Conservation (phyloP, 2,113 vertebrate genomes). For the Zeus faber region DNA sequence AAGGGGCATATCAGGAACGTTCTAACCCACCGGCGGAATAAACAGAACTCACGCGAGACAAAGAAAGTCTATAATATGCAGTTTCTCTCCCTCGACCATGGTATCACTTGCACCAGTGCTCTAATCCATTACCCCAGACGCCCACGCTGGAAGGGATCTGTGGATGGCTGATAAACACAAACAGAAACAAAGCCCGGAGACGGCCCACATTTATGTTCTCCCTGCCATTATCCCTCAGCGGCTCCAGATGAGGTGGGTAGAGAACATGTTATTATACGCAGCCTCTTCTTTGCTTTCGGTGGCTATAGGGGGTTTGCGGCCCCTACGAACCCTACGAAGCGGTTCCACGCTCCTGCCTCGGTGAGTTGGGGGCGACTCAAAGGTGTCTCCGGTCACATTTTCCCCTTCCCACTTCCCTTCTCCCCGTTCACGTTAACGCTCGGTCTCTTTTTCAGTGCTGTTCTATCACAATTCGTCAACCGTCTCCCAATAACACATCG, state of each 20-base stretch:
- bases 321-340: slow-evolving; percentile 9
- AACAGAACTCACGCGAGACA: slow-evolving; percentile 56
- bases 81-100: slow-evolving; percentile 56
- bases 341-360: slow-evolving; percentile 36
- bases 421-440: no score
- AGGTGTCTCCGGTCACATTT: slow-evolving; percentile 11
- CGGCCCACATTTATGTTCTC: slow-evolving; percentile 63
- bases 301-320: no score
- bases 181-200: slow-evolving; percentile 63
- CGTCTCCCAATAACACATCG: slow-evolving; percentile 32
- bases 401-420: not conserved
- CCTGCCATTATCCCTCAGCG: slow-evolving; percentile 34
- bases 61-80: slow-evolving; percentile 60
- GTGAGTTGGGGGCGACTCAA: slow-evolving; percentile 10
- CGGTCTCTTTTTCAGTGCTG: no score
- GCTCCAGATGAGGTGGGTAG: slow-evolving; percentile 31
- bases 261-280: slow-evolving; percentile 31
- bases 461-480: slow-evolving; percentile 14
- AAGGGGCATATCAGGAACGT: slow-evolving; percentile 51
- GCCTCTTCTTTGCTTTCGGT: no score
- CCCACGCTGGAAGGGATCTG: slow-evolving; percentile 69
- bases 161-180: slow-evolving; percentile 69
- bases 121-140: slow-evolving; percentile 73
- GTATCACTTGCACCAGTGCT: slow-evolving; percentile 59
- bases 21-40: slow-evolving; percentile 37